Evolutionary conservation across 1,140 invertebrate species (phyloP).

Genomic region (Chlorops oryzae): DNA sequence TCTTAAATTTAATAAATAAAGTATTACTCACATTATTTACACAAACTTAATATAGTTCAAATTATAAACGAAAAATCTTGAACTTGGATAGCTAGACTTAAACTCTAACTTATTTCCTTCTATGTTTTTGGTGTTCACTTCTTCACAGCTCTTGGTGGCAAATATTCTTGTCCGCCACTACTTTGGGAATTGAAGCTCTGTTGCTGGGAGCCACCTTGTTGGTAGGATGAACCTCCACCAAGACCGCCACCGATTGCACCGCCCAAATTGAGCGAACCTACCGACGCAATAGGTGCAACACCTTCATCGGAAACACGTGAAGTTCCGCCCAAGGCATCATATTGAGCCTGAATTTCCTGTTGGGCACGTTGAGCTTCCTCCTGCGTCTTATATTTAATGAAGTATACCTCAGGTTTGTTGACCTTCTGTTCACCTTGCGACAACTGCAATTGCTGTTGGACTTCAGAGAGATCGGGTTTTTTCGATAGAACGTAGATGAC

Average conservation of each 20-base stretch:
- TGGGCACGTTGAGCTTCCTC: slow-evolving; percentile 49
- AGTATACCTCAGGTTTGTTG: slow-evolving; percentile 69
- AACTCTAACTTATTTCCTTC: no score
- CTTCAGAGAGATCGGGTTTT: slow-evolving; percentile 48
- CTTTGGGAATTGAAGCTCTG: no score
- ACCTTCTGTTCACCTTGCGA: slow-evolving; percentile 33
- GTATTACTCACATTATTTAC: no score
- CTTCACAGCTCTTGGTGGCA: no score
- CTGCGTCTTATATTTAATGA: slow-evolving; percentile 67
- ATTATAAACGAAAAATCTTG: no score
- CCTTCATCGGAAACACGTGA: slow-evolving; percentile 44
- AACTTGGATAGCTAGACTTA: no score
- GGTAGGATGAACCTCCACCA: not conserved
- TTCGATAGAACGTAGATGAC: slow-evolving; percentile 81
- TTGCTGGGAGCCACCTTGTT: not conserved
- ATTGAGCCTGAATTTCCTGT: slow-evolving; percentile 44
- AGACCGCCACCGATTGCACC: slow-evolving; percentile 18
- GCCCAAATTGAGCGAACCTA: slow-evolving; percentile 29
- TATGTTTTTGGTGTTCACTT: no score
- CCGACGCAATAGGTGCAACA: slow-evolving; percentile 38
- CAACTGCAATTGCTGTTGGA: slow-evolving; percentile 37
- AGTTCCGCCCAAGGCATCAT: slow-evolving; percentile 40
- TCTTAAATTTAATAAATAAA: no score
- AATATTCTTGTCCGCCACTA: no score
- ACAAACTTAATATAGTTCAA: no score